A percentile compares a stretch with the other conserved stretches of the same genome.
phyloP scores from a whole-genome alignment of 2,113 vertebrate species.

The Platanista minor region DNA sequence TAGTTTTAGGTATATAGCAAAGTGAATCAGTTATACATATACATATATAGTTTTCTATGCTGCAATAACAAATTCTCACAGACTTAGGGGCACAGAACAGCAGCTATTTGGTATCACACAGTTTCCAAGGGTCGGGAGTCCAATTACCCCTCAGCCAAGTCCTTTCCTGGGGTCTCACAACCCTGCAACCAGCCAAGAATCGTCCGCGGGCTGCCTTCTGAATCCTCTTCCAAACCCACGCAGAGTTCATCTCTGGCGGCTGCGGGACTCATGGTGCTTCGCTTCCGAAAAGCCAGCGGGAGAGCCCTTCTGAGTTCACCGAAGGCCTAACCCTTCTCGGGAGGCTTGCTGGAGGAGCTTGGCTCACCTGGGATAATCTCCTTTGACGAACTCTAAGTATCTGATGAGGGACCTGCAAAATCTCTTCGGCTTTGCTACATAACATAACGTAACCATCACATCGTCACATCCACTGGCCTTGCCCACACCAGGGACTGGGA shows the following conservation, averaged over 20 bases:
- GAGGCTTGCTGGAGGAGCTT: not conserved
- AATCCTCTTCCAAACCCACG: too few species aligned
- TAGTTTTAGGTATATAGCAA: not conserved
- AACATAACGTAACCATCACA: not conserved
- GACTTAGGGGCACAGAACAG: not conserved
- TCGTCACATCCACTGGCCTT: not conserved
- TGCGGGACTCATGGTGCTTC: not conserved
- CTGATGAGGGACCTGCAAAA: not conserved
- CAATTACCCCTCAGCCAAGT: not conserved
- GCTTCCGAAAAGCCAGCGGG: not conserved
- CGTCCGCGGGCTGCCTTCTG: accelerated
- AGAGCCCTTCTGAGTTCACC: not conserved
- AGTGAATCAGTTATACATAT: not conserved
- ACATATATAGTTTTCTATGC: not conserved
- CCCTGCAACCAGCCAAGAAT: too few species aligned
- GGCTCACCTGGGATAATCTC: not conserved
- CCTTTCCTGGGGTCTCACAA: not conserved
- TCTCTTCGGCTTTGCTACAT: not conserved
- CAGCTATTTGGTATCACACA: not conserved
- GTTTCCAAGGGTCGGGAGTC: not conserved
- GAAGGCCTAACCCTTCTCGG: not conserved
- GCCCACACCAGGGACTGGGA: too few species aligned
- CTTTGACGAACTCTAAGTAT: not conserved
- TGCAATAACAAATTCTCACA: not conserved
- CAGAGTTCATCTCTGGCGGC: not conserved